A percentile compares a stretch with the other conserved stretches of the same genome.
Evolutionary conservation across 2,888 invertebrate species (phyloP).

Genomic region (Epirrita christyi): DNA sequence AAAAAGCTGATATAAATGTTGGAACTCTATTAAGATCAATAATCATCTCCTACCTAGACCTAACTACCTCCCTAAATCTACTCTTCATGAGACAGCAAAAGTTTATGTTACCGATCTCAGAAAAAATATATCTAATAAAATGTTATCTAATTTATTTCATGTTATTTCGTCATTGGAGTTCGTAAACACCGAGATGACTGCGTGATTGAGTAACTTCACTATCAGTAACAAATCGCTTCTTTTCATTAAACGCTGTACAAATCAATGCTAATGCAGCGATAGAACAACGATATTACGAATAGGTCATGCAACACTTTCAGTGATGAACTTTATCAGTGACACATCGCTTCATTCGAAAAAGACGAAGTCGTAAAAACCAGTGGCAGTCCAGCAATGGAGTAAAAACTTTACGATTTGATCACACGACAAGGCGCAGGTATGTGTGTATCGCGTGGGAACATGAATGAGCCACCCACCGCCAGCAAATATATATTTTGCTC

Average conservation of each 20-base stretch:
- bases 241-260: neutral
- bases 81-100: no score
- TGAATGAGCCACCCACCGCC: conserved; percentile 44
- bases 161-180: neutral
- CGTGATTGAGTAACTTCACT: neutral
- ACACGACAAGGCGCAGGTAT: neutral
- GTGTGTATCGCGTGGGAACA: conserved; percentile 29
- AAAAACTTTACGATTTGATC: neutral
- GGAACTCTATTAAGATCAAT: no score
- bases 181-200: neutral
- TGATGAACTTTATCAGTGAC: neutral
- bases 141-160: no score
- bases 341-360: neutral
- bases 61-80: no score
- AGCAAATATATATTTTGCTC: conserved; percentile 21
- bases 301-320: no score
- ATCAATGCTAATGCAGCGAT: neutral
- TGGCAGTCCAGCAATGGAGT: conserved; percentile 1
- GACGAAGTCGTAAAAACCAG: neutral
- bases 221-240: neutral
- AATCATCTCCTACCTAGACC: no score
- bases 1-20: no score
- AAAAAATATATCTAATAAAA: no score
- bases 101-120: no score
- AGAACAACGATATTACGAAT: neutral